Evolutionary conservation across 2,797 vertebrate species (phyloP), one percentile per base, ranked within the genome.

Genomic region (Falco novaeseelandiae): DNA sequence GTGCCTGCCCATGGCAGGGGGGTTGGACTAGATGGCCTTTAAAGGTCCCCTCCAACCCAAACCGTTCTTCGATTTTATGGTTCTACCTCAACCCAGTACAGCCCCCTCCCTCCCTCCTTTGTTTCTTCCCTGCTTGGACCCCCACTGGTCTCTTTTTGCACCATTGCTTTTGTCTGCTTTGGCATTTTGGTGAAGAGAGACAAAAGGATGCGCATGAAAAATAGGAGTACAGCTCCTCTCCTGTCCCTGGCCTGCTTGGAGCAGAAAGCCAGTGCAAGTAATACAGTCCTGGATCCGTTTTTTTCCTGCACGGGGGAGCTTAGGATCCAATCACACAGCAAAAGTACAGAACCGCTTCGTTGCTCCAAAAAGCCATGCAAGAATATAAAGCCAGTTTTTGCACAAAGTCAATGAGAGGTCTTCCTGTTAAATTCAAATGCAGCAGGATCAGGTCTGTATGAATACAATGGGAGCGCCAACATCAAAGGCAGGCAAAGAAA

Each of bases 401-500:
- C 55, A 80, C 65, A 36, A 78, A 84, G 63, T 27, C n/a, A 36
- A 34, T 5, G 29, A 59, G 65, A 91, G 14, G 27, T 77, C 42
- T 89, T 91, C 44, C 79, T 21, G 6, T 44, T 81, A 70, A 71
- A 91, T 77, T 71, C 57, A 74, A 49, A 83, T 66, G 82, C 66
- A 71, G 67, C 15, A 73, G 52, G 52, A 83, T 55, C 65, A 86
- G 83, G 44, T 46, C 72, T 54, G 30, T 67, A 36, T 0, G 4
- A 90, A 67, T 72, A 85, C 89, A 93, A 76, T 6, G 17, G 71
- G 82, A 90, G 36, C 55, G 84, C 65, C 52, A 76, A 48, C 69
- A 93, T 96, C 89, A 97, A 90, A 95, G 83, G 46, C 90, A 85
- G 32, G 14, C 29, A 91, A 95, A 77, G 71, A 85, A 92, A 81